Conservation (phyloP, 2,113 vertebrate species). For the Siniperca knerii region DNA sequence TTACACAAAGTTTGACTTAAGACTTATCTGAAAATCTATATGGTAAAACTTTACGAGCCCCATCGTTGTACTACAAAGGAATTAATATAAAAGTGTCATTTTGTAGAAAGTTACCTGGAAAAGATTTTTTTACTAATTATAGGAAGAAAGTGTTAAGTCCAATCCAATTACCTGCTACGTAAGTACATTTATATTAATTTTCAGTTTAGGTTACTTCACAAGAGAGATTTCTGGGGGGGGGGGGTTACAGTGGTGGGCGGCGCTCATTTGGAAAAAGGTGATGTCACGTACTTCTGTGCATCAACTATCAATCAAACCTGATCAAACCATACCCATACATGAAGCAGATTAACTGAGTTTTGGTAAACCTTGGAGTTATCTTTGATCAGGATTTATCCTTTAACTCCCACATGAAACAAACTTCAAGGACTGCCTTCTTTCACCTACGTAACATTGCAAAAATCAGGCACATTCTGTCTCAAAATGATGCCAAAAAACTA, state of each 20-base stretch:
- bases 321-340: not conserved
- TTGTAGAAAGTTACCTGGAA: not conserved
- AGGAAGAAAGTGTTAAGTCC: too few species aligned
- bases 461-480: too few species aligned
- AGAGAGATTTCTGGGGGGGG: not conserved
- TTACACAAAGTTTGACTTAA: not conserved
- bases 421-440: too few species aligned
- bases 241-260: not conserved
- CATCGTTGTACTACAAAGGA: too few species aligned
- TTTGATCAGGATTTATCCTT: too few species aligned
- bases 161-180: not conserved
- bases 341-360: not conserved
- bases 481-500: too few species aligned
- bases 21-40: not conserved
- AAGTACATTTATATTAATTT: too few species aligned
- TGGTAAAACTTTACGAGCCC: not conserved
- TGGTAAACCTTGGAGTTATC: too few species aligned
- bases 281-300: not conserved
- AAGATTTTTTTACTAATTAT: not conserved
- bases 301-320: not conserved
- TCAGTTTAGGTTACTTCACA: not conserved
- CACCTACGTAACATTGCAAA: too few species aligned
- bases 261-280: not conserved
- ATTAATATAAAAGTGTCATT: not conserved
- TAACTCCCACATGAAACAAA: too few species aligned